Percentiles rank a stretch among this genome's conserved stretches.
phyloP scores from a whole-genome alignment of 2,888 invertebrate species.

The Drosophila monieri region DNA sequence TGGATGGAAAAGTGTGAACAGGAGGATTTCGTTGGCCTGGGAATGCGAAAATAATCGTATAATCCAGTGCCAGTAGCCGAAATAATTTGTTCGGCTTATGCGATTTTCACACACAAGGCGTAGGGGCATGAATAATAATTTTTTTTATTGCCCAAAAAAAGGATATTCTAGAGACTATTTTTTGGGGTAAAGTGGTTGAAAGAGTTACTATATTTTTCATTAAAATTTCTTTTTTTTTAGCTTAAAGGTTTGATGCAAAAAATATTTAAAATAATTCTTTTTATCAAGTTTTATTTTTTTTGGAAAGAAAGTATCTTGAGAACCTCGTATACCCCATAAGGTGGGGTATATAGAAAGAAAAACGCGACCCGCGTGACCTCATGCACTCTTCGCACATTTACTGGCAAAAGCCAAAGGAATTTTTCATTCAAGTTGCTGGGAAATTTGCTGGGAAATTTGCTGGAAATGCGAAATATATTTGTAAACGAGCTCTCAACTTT shows the following conservation, averaged over 20 bases:
- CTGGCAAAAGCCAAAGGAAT: conserved; percentile 18
- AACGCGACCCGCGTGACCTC: neutral
- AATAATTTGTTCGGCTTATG: conserved; percentile 34
- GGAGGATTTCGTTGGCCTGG: neutral
- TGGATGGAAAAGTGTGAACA: neutral
- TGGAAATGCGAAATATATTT: conserved; percentile 38
- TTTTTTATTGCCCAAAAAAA: neutral
- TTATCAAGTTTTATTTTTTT: no score
- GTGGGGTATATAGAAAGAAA: neutral
- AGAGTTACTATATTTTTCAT: no score
- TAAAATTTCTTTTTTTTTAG: no score
- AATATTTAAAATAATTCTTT: no score
- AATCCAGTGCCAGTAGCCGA: neutral
- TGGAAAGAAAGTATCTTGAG: neutral
- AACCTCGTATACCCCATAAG: neutral
- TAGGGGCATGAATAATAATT: neutral
- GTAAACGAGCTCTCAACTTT: conserved; percentile 9
- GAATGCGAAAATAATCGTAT: neutral
- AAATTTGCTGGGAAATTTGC: no score
- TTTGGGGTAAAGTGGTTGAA: no score
- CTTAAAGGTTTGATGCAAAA: no score
- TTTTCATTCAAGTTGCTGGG: conserved; percentile 35
- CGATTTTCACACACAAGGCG: conserved; percentile 1
- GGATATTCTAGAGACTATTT: no score
- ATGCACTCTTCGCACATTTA: conserved; percentile 1